Conservation (phyloP, 2,113 vertebrate genomes). For the Corythornis madagascariensis region DNA sequence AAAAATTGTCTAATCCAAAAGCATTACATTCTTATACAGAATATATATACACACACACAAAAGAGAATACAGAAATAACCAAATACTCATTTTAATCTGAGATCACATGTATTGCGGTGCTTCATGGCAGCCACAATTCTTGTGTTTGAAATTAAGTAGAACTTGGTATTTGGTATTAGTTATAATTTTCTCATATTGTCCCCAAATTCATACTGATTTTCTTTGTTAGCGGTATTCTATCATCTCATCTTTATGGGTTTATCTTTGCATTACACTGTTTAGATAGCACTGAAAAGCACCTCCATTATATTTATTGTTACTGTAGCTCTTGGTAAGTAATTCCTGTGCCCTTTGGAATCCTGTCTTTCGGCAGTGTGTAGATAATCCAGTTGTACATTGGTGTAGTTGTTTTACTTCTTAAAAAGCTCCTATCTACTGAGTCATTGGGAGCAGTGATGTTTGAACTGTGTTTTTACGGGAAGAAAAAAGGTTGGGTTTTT, state of each 20-base stretch:
- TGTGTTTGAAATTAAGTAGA: background rate
- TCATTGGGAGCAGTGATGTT: background rate
- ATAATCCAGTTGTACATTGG: background rate
- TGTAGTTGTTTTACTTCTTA: background rate
- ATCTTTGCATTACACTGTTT: background rate
- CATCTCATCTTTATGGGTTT: background rate
- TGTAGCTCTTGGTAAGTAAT: background rate
- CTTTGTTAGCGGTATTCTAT: background rate
- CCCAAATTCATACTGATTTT: background rate
- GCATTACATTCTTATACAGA: background rate
- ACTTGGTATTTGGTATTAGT: background rate
- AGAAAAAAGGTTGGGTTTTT: background rate
- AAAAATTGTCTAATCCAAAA: background rate
- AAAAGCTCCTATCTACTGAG: background rate
- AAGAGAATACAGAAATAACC: background rate
- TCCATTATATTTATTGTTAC: background rate
- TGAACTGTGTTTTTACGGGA: background rate
- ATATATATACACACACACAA: background rate
- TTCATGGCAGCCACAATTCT: background rate
- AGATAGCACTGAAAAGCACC: background rate
- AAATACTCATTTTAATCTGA: background rate
- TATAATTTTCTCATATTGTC: background rate
- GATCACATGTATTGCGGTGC: background rate
- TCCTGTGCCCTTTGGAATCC: background rate
- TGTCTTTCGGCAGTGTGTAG: background rate